Evolutionary conservation across 2,113 vertebrate genomes (phyloP), one percentile per base, ranked within the genome.

Genomic region (Psettodes erumei): DNA sequence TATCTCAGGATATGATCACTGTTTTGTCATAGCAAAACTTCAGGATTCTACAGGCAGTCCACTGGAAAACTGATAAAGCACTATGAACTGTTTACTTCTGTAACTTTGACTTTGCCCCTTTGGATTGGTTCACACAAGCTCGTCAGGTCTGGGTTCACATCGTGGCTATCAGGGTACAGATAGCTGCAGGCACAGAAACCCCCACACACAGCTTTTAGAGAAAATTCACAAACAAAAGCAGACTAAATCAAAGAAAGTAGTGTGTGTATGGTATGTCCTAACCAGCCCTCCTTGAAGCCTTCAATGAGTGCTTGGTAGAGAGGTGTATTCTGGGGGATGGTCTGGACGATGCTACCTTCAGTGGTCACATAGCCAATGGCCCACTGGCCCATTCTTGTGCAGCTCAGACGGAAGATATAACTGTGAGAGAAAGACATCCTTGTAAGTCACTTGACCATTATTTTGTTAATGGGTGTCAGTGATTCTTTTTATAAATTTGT

Each of bases 391-490:
- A 95, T 92, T 79, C 88, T 92, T 6, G 96, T 96, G 78, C 95
- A 96, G 88, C 96, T 97, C 54, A 96, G 93, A 4, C 96, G 93
- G 76, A 96, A 97, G 55, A 97, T 94, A 58, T 96, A 97, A 86
- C 96, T 97, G 82, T 12, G 11, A 61, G 23, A 61, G 30, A 71
- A 7, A 77, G 8, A 51, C 7, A 73, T 5, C 0, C 6, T 58
- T 30, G 11, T 43, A 23, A 65, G 58, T 72, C 32, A 51, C 11
- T n/a, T n/a, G n/a, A n/a, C n/a, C 45, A 30, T 58, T 25, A 12
- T 37, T 48, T 30, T 25, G 18, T 5, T 35, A 47, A 27, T 2
- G 1, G n/a, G 2, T 42, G 27, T 38, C 19, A 51, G 0, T 58
- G 25, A 23, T 25, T 58, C 13, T n/a, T 58, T 21, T 37, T 5